Percentiles rank a stretch among this genome's conserved stretches.
Evolutionary conservation across 2,888 invertebrate genomes (phyloP).

Genomic region (Scotopteryx bipunctaria): DNA sequence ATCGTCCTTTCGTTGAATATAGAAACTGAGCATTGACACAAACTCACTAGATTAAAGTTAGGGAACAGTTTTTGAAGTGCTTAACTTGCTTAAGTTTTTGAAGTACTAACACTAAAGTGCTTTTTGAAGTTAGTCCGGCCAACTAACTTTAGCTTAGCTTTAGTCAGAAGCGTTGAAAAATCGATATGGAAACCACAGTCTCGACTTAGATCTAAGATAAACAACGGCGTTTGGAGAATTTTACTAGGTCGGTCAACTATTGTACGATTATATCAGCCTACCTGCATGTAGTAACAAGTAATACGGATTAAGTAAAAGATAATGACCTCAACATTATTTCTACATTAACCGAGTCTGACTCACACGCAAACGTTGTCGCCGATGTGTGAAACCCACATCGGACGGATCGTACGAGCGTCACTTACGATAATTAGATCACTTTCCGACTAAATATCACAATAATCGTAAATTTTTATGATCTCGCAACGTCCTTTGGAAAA

Average conservation of each 20-base stretch:
- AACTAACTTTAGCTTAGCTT: too few relatives aligned
- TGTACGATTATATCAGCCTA: slow-evolving; percentile 29
- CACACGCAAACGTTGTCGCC: slow-evolving; percentile 56
- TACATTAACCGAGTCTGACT: slow-evolving; percentile 57
- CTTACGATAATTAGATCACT: slow-evolving; percentile 51
- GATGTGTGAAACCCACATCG: slow-evolving; percentile 53
- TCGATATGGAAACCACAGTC: too few relatives aligned
- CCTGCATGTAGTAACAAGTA: slow-evolving; percentile 57
- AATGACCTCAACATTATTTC: slow-evolving; percentile 73
- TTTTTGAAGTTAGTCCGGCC: too few relatives aligned
- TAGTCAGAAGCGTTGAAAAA: too few relatives aligned
- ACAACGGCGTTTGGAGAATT: background rate
- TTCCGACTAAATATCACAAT: slow-evolving; percentile 31
- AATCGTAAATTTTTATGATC: slow-evolving; percentile 30
- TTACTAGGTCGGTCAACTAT: slow-evolving; percentile 39
- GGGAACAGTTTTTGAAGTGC: too few relatives aligned
- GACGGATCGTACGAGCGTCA: slow-evolving; percentile 42
- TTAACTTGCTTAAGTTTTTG: too few relatives aligned
- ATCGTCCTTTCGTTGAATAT: too few relatives aligned
- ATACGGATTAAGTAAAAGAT: slow-evolving; percentile 71
- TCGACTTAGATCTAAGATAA: background rate
- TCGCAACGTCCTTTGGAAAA: slow-evolving; percentile 16
- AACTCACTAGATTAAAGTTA: too few relatives aligned
- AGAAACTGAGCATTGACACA: too few relatives aligned
- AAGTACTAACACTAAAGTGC: too few relatives aligned